A percentile compares a stretch with the other conserved stretches of the same genome.
Conservation (phyloP, 2,888 invertebrate genomes). For the Scelioninae gen. 2 region DNA sequence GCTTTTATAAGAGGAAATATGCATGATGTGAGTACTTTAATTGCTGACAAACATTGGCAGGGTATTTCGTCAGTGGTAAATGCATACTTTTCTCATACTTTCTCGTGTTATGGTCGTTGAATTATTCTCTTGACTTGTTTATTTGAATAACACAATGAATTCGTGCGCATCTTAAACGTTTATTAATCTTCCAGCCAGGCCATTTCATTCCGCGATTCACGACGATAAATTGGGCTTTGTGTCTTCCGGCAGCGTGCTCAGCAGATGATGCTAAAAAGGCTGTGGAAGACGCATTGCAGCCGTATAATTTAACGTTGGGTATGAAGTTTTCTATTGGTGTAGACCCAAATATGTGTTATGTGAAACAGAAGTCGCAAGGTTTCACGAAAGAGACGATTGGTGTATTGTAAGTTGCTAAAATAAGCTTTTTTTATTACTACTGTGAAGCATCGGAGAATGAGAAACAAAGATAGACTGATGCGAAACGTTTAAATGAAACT, state of each 20-base stretch:
- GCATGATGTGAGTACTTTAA: constrained; percentile 77
- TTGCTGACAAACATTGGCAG: constrained; percentile 30
- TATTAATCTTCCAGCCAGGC: constrained; percentile 78
- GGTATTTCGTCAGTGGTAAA: constrained; percentile 32
- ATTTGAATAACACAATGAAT: constrained; percentile 20
- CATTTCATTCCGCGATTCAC: constrained; percentile 85
- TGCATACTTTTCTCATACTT: constrained; percentile 46
- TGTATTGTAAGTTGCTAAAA: constrained; percentile 75
- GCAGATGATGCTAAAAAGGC: constrained; percentile 79
- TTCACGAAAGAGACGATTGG: constrained; percentile 75
- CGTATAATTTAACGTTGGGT: constrained; percentile 79
- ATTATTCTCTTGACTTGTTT: constrained; percentile 20
- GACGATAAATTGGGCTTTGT: constrained; percentile 83
- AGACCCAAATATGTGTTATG: constrained; percentile 79
- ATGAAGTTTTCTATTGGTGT: constrained; percentile 79
- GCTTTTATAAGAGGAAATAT: constrained; percentile 80
- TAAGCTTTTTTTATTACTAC: neutral
- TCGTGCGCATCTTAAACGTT: constrained; percentile 26
- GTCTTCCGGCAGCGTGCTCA: constrained; percentile 81
- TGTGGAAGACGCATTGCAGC: constrained; percentile 78
- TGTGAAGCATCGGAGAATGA: no score
- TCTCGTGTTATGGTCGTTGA: constrained; percentile 18
- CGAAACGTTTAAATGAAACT: no score
- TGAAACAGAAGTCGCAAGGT: constrained; percentile 73
- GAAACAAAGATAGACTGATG: no score